Base-by-base conservation (phyloP, 2,888 invertebrate species). In the Acanthococcus lagerstroemiae region DNA sequence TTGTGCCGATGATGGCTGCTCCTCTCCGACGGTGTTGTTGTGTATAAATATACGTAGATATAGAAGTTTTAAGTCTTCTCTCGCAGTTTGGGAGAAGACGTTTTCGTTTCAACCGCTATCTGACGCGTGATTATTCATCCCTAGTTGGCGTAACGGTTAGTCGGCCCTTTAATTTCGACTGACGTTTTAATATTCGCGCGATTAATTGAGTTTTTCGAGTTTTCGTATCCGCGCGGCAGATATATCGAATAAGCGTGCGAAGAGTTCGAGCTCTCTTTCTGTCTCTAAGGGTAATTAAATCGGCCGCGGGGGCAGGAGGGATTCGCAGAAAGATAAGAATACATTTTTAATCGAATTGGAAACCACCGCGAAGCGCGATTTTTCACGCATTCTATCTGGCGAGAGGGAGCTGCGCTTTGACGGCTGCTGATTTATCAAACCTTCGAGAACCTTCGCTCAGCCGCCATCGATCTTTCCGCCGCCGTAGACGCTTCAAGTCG, bases 41-140 rank as follows among this genome's bases (percentile, higher is more conserved):
- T n/a, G n/a, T n/a, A n/a, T n/a, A n/a, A n/a, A n/a, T n/a, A n/a
- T n/a, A n/a, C n/a, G n/a, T n/a, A n/a, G n/a, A n/a, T n/a, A n/a
- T n/a, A n/a, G n/a, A n/a, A n/a, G n/a, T n/a, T n/a, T n/a, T n/a
- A n/a, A n/a, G n/a, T n/a, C n/a, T n/a, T n/a, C n/a, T n/a, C n/a
- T n/a, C n/a, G n/a, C n/a, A n/a, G n/a, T n/a, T n/a, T n/a, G n/a
- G n/a, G n/a, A n/a, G 37, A 15, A 37, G 37, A 37, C 37, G n/a
- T 37, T 37, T 37, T 37, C 54, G 24, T 54, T 54, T 54, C 24
- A 54, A 54, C 54, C 54, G 54, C 54, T 21, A 30, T 44, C 44
- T 37, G 37, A 37, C 37, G 37, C 22, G 57, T 57, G 57, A 44
- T 57, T 44, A 37, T 57, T 57, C 37, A 57, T 57, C 44, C 21